Conservation (phyloP, 2,797 vertebrate species). For the Sphaeramia orbicularis region DNA sequence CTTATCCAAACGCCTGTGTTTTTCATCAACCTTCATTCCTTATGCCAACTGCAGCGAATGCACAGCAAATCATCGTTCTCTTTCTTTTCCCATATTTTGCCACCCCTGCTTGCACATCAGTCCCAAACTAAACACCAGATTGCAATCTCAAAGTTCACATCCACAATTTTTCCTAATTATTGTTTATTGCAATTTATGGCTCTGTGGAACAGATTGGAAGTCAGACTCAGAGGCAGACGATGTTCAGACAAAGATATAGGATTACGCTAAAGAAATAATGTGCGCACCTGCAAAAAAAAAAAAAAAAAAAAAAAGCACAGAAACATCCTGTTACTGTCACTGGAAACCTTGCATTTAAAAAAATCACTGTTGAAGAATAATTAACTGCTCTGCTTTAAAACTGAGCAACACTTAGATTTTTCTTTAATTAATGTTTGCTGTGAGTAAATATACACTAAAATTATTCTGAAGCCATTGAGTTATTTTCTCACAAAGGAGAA, state of each 20-base stretch:
- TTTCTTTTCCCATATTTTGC: slow-evolving; percentile 32
- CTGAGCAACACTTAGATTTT: slow-evolving; percentile 1
- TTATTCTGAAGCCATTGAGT: background rate
- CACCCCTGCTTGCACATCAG: background rate
- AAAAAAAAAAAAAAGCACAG: too few species aligned
- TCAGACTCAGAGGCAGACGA: slow-evolving; percentile 46
- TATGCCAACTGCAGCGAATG: slow-evolving; percentile 36
- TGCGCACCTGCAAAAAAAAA: slow-evolving; percentile 9
- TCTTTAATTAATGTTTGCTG: too few species aligned
- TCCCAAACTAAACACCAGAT: slow-evolving; percentile 42
- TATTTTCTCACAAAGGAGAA: background rate
- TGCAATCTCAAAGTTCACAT: slow-evolving; percentile 29
- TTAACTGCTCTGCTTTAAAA: background rate
- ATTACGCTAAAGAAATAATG: slow-evolving; percentile 6
- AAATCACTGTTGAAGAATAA: background rate
- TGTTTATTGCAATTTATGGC: slow-evolving; percentile 47
- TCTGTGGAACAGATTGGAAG: slow-evolving; percentile 54
- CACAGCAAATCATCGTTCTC: slow-evolving; percentile 18
- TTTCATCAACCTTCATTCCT: slow-evolving; percentile 46
- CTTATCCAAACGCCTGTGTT: slow-evolving; percentile 18
- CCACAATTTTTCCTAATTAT: slow-evolving; percentile 46
- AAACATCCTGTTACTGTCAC: background rate
- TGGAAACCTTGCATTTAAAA: background rate
- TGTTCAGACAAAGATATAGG: slow-evolving; percentile 22
- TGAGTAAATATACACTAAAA: background rate